Evolutionary conservation across 2,797 vertebrate species (phyloP).

Genomic region (Cyclura pinguis): DNA sequence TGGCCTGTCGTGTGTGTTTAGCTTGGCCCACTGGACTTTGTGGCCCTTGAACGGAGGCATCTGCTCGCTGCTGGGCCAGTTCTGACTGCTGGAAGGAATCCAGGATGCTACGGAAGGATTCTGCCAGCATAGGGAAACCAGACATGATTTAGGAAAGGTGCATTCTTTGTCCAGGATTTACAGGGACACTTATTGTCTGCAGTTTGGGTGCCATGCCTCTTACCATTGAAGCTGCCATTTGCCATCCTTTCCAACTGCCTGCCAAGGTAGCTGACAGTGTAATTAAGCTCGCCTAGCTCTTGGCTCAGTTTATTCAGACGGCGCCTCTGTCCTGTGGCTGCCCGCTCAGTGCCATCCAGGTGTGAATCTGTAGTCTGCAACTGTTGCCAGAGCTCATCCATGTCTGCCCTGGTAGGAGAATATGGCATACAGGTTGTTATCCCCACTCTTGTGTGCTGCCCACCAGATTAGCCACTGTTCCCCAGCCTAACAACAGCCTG

Average conservation of each 20-base stretch:
- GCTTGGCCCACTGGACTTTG: constrained; percentile 77
- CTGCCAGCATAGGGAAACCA: constrained; percentile 69
- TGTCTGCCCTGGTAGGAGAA: constrained; percentile 79
- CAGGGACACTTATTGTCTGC: not conserved
- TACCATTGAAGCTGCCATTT: constrained; percentile 81
- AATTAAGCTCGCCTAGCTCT: constrained; percentile 78
- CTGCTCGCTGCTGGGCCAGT: constrained; percentile 77
- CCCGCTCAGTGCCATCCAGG: constrained; percentile 72
- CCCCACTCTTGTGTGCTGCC: too few species aligned
- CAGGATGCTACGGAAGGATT: constrained; percentile 80
- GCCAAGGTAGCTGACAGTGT: constrained; percentile 72
- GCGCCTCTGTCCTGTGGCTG: constrained; percentile 65
- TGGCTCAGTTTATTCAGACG: constrained; percentile 75
- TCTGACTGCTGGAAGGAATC: constrained; percentile 77
- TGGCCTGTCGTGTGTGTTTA: constrained; percentile 41
- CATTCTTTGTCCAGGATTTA: not conserved
- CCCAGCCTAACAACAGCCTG: too few species aligned
- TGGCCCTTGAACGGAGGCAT: constrained; percentile 72
- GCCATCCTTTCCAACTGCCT: constrained; percentile 73
- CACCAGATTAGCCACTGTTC: too few species aligned
- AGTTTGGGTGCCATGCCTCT: constrained; percentile 21
- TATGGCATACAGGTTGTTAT: not conserved
- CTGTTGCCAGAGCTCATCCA: constrained; percentile 84
- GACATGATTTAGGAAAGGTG: not conserved
- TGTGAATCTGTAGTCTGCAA: constrained; percentile 80